Conservation (phyloP, 2,797 vertebrate species). For the Sphenodon punctatus region DNA sequence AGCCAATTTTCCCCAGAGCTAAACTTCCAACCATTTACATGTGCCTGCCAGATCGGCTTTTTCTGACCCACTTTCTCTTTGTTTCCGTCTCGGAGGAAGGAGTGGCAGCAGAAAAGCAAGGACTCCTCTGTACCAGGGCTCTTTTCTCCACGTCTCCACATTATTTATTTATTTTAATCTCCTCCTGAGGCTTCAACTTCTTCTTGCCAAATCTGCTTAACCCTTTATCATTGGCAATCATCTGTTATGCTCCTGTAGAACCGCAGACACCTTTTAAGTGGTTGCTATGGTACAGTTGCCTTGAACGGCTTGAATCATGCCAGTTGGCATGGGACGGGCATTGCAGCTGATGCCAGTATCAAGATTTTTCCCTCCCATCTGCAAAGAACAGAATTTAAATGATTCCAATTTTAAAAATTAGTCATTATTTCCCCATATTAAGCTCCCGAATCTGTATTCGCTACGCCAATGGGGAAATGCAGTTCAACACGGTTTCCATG, state of each 20-base stretch:
- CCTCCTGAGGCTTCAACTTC: accelerated
- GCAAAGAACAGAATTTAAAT: background rate
- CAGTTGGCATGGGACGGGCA: background rate
- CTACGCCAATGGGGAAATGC: no score
- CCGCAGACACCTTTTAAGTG: background rate
- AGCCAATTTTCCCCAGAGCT: background rate
- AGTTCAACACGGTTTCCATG: no score
- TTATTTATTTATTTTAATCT: background rate
- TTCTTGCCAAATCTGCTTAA: accelerated
- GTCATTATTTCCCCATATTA: background rate
- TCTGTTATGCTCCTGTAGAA: accelerated
- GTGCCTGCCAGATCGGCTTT: accelerated
- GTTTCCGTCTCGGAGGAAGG: background rate
- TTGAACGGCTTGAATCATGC: background rate
- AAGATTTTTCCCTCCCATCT: background rate
- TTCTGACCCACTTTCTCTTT: background rate
- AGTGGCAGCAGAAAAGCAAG: background rate
- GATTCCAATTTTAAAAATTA: accelerated
- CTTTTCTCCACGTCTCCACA: background rate
- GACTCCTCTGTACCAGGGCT: background rate
- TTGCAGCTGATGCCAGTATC: background rate
- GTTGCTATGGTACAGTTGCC: background rate
- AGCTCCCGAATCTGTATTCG: no score
- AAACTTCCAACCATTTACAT: accelerated
- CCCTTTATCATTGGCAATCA: background rate